Conservation (phyloP, 2,113 vertebrate genomes). For the Daboia siamensis region DNA sequence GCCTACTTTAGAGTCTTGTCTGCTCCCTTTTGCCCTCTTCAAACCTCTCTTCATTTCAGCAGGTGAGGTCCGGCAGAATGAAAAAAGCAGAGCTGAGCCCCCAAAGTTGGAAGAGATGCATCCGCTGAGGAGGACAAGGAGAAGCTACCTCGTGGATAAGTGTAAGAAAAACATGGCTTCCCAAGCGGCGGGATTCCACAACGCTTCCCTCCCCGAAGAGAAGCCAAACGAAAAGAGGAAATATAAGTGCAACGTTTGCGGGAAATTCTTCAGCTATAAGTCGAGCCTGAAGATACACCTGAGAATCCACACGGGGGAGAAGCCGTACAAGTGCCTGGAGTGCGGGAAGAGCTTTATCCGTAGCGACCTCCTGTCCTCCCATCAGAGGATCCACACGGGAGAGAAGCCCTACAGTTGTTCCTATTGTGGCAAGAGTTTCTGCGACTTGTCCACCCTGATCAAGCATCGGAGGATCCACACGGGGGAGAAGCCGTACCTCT, state of each 20-base stretch:
- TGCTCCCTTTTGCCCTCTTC: not conserved
- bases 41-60: not conserved
- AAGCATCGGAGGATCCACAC: conserved; percentile 11
- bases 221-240: conserved; percentile 5
- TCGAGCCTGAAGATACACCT: conserved; percentile 60
- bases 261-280: conserved; percentile 60
- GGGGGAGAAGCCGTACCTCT: not conserved
- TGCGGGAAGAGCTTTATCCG: conserved; percentile 61
- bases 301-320: conserved; percentile 62
- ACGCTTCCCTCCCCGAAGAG: not conserved
- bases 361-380: conserved; percentile 59
- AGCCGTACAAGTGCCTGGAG: conserved; percentile 57
- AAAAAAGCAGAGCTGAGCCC: not conserved
- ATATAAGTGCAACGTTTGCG: conserved; percentile 28
- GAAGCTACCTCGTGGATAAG: not conserved
- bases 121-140: not conserved
- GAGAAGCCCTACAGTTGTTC: conserved; percentile 20
- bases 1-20: not conserved
- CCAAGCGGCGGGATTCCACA: not conserved
- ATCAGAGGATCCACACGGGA: conserved; percentile 58
- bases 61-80: not conserved
- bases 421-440: conserved; percentile 12
- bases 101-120: not conserved
- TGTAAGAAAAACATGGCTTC: not conserved
- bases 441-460: not conserved